phyloP scores from a whole-genome alignment of 2,888 invertebrate genomes.

The Drosophila meridionalis region DNA sequence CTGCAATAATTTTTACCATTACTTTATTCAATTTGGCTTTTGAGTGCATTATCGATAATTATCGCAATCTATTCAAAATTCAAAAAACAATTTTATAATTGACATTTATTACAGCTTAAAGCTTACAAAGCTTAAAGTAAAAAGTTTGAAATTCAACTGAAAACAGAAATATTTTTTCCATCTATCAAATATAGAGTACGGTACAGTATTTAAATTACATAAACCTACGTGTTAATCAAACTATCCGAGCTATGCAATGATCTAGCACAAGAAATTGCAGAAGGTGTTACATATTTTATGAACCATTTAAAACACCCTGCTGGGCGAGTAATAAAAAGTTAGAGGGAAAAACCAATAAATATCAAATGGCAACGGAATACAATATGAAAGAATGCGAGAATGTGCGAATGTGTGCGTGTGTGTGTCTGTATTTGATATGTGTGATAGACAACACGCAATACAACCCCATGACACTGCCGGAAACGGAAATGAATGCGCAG shows the following conservation, averaged over 20 bases:
- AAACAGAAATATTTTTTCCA: too few relatives aligned
- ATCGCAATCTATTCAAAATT: too few relatives aligned
- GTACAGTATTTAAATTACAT: too few relatives aligned
- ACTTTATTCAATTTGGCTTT: too few relatives aligned
- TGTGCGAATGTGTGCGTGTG: not conserved
- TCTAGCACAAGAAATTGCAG: too few relatives aligned
- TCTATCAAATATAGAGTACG: too few relatives aligned
- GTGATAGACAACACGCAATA: slow-evolving; percentile 48
- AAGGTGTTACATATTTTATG: slow-evolving; percentile 1
- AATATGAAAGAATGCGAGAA: slow-evolving; percentile 26
- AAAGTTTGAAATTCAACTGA: too few relatives aligned
- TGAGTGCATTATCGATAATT: too few relatives aligned
- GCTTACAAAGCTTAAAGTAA: too few relatives aligned
- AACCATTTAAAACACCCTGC: not conserved
- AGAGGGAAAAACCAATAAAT: slow-evolving; percentile 30
- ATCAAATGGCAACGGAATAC: slow-evolving; percentile 36
- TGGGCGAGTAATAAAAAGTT: slow-evolving; percentile 1
- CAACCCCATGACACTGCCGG: slow-evolving; percentile 42
- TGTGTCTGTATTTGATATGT: slow-evolving; percentile 9
- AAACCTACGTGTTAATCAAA: not conserved
- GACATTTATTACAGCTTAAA: too few relatives aligned
- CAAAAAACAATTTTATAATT: too few relatives aligned
- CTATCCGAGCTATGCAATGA: not conserved
- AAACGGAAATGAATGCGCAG: slow-evolving; percentile 70
- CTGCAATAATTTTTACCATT: too few relatives aligned